A percentile compares a stretch with the other conserved stretches of the same genome.
Conservation (phyloP, 2,113 vertebrate genomes). For the Microtus ochrogaster region DNA sequence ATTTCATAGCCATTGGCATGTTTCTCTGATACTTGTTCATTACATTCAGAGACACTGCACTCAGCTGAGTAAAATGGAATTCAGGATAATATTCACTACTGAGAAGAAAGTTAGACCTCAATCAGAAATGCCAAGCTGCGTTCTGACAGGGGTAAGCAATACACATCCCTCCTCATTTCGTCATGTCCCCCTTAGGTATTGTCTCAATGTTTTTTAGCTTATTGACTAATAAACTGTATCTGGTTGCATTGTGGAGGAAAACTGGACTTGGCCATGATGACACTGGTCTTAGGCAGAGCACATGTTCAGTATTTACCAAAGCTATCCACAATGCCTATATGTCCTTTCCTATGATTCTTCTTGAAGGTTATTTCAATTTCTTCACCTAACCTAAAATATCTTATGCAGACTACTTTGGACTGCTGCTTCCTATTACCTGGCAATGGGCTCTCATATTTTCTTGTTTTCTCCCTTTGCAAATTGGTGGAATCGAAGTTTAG, state of each 20-base stretch:
- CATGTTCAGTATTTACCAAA: slow-evolving; percentile 56
- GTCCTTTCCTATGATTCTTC: background rate
- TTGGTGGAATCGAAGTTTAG: background rate
- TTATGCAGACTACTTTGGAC: background rate
- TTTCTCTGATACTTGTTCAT: background rate
- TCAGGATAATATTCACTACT: background rate
- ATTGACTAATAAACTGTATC: slow-evolving; percentile 16
- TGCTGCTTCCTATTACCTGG: background rate
- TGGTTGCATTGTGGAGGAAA: background rate
- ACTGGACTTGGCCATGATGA: slow-evolving; percentile 2
- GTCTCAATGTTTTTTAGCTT: background rate
- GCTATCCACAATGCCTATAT: background rate
- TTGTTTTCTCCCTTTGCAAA: slow-evolving; percentile 48
- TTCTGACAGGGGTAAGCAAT: background rate
- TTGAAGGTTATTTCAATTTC: slow-evolving; percentile 17
- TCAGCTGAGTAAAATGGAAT: background rate
- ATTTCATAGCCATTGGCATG: background rate
- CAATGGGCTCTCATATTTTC: background rate
- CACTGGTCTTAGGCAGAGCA: slow-evolving; percentile 59
- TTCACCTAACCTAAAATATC: background rate
- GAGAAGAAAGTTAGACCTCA: background rate
- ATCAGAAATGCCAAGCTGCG: slow-evolving; percentile 14
- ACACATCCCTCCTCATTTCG: background rate
- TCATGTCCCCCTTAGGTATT: background rate
- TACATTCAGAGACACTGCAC: background rate